Evolutionary conservation across 2,888 invertebrate species (phyloP), one percentile per base, ranked within the genome.

Genomic region (Lymantria dispar): DNA sequence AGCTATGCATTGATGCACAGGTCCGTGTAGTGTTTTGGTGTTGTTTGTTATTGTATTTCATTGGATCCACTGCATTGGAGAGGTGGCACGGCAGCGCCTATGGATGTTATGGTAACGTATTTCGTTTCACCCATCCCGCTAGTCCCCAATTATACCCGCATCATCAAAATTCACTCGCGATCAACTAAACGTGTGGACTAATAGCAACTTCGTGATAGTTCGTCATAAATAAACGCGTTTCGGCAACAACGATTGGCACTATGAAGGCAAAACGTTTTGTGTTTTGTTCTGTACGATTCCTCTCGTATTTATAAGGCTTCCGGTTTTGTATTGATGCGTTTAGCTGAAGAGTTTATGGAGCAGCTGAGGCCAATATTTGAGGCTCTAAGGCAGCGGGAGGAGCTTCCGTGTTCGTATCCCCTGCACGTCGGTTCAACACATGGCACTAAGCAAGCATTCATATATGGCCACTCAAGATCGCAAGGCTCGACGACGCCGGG

Each of bases 291-390:
- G 60, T 68, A 72, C 70, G 70, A 70, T 76, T 76, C 72, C 72
- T 67, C 76, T 80, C 82, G 76, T 87, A 90, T 84, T 54, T 53
- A 42, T 85, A 71, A 81, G 83, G 76, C 76, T 80, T 84, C 83
- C 83, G 86, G 79, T 86, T 90, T 87, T 87, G 77, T 83, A 88
- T 89, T 89, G 77, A 76, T 85, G 72, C 87, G 83, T 90, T 81
- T 93, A 97, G 97, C 97, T 92, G 96, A 97, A 93, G 97, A 97
- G 94, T 96, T 97, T 93, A 94, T 98, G 95, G 96, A 95, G 93
- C 97, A 97, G 93, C 94, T 98, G 95, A 97, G 95, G 96, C 97
- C 97, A 83, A 97, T 98, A 92, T 97, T 98, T 94, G 97, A 97
- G 93, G 96, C 96, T 92, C 94, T 97, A 86, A 94, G 97, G 85